phyloP scores from a whole-genome alignment of 2,797 vertebrate genomes.

The Sparidentex hasta region DNA sequence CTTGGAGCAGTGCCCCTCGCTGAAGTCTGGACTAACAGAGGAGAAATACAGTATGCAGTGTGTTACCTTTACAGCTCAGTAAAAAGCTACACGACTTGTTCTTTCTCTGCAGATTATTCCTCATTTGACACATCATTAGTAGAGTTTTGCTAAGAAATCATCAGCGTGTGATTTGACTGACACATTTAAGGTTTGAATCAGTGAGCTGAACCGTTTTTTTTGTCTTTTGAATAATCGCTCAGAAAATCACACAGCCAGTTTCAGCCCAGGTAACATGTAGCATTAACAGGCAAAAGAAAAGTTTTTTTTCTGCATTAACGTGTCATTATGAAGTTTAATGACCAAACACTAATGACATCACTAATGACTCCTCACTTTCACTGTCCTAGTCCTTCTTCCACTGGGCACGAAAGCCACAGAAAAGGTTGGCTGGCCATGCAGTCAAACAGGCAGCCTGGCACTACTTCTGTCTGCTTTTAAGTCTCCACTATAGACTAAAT shows the following conservation, averaged over 20 bases:
- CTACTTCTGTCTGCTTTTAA: too few relatives aligned
- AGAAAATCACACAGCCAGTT: not conserved
- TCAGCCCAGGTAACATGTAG: not conserved
- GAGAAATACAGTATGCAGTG: conserved; percentile 9
- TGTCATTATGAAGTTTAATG: too few relatives aligned
- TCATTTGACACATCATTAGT: not conserved
- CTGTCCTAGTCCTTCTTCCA: too few relatives aligned
- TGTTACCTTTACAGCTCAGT: conserved; percentile 39
- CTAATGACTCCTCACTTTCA: too few relatives aligned
- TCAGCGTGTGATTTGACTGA: conserved; percentile 18
- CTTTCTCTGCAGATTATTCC: conserved; percentile 18
- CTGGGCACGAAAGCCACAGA: too few relatives aligned
- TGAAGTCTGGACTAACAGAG: conserved; percentile 48
- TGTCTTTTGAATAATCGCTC: not conserved
- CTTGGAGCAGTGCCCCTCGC: conserved; percentile 65
- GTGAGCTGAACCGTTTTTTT: not conserved
- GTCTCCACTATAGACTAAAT: too few relatives aligned
- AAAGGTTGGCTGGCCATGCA: too few relatives aligned
- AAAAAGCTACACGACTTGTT: conserved; percentile 33
- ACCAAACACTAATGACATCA: too few relatives aligned
- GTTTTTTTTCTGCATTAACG: too few relatives aligned
- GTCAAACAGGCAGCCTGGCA: too few relatives aligned
- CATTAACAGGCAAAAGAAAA: not conserved
- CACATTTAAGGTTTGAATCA: not conserved
- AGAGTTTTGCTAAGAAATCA: conserved; percentile 27